These are phyloP conservation scores for Stenopsyche tienmushanensis DNA, from an alignment of 1,140 invertebrate species.

Conservation along the genomic window DNA sequence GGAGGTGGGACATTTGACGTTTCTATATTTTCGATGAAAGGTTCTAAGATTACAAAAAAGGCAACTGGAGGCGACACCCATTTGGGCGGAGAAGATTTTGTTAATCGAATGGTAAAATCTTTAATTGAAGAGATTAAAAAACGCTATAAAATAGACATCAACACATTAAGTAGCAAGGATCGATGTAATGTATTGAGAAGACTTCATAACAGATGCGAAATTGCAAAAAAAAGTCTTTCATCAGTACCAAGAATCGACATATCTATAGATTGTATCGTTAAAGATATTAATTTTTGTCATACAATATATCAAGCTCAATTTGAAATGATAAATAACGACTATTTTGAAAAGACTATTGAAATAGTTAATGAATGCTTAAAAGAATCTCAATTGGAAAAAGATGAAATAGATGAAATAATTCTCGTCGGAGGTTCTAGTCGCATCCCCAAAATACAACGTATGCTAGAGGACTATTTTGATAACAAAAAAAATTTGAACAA, in stretches of 20 bases:
- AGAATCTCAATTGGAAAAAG: constrained; percentile 71
- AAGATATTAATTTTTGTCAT: constrained; percentile 62
- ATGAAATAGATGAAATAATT: constrained; percentile 72
- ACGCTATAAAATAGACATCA: constrained; percentile 53
- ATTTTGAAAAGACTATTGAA: constrained; percentile 60
- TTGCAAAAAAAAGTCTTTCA: constrained; percentile 56
- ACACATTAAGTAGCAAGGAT: constrained; percentile 48
- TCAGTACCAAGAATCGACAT: constrained; percentile 54
- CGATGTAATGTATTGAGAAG: constrained; percentile 58
- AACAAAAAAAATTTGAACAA: constrained; percentile 65
- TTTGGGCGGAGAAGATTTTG: constrained; percentile 42
- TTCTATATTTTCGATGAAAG: constrained; percentile 72
- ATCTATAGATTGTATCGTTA: constrained; percentile 56
- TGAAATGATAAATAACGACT: constrained; percentile 63
- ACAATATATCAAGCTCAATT: constrained; percentile 63
- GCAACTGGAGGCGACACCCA: constrained; percentile 62
- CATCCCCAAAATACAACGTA: constrained; percentile 64
- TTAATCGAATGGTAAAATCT: constrained; percentile 66
- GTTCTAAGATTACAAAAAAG: constrained; percentile 64
- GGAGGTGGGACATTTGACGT: constrained; percentile 65
- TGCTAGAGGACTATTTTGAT: constrained; percentile 64
- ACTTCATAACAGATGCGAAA: constrained; percentile 64
- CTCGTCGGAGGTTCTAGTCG: constrained; percentile 79
- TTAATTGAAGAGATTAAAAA: constrained; percentile 27
- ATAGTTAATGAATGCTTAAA: constrained; percentile 70